These are phyloP conservation scores for Rhinichthys osculus DNA, from an alignment of 2,797 vertebrate species.

Conservation along the genomic window DNA sequence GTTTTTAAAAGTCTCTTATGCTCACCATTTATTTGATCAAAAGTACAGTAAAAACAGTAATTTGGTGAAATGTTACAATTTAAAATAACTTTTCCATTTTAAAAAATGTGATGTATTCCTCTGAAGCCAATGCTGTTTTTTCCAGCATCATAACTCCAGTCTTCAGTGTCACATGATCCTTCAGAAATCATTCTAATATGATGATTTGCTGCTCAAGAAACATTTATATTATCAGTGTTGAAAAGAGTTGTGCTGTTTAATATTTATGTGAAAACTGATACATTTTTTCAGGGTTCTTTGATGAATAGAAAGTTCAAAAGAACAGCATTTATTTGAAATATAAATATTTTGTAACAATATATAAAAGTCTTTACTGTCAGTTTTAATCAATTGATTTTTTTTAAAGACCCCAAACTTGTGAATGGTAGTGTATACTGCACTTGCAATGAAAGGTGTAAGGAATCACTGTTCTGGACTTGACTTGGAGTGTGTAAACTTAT, in stretches of 20 bases:
- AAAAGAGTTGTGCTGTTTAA: not conserved
- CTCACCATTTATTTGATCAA: not conserved
- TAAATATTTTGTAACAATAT: not conserved
- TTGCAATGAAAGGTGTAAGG: not conserved
- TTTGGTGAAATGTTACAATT: not conserved
- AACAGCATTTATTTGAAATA: not conserved
- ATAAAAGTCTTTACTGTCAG: not conserved
- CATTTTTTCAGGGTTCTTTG: not conserved
- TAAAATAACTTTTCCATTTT: not conserved
- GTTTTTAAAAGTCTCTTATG: not conserved
- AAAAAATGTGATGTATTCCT: not conserved
- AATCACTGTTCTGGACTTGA: not conserved
- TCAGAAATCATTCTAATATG: not conserved
- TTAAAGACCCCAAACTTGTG: not conserved
- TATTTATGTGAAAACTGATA: not conserved
- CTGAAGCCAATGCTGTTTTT: not conserved
- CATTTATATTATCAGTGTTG: not conserved
- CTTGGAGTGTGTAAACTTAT: not conserved
- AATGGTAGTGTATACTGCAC: not conserved
- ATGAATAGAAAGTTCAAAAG: not conserved
- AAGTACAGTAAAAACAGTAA: not conserved
- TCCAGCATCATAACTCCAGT: not conserved
- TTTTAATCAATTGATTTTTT: not conserved
- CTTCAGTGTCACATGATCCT: not conserved
- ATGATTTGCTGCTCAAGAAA: not conserved